These are phyloP conservation scores for Macrochelys suwanniensis DNA, from an alignment of 2,797 vertebrate species.

Conservation along the genomic window DNA sequence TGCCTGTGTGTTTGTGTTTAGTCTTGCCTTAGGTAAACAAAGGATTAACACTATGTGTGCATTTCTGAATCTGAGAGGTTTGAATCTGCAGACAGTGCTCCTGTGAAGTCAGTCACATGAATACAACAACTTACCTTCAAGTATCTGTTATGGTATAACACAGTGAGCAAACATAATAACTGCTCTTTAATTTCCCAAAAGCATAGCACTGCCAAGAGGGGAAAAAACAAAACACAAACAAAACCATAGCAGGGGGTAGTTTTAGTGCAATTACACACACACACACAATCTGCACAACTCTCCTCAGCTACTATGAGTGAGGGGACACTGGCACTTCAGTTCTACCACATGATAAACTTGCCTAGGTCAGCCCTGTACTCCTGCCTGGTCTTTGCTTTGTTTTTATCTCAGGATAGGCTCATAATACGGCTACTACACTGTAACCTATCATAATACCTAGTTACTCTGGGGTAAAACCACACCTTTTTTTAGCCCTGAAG, in stretches of 20 bases:
- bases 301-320: not conserved
- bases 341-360: not conserved
- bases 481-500: not conserved
- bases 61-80: not conserved
- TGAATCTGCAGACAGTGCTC: not conserved
- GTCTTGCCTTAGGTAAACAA: conserved; percentile 68
- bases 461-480: not conserved
- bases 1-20: not conserved
- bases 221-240: not conserved
- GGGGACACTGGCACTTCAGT: not conserved
- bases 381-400: not conserved
- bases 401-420: not conserved
- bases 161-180: conserved; percentile 57
- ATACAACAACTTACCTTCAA: conserved; percentile 42
- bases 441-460: not conserved
- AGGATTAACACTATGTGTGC: not conserved
- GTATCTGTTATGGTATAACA: conserved; percentile 29
- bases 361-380: not conserved
- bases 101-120: conserved; percentile 11
- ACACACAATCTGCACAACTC: conserved; percentile 39
- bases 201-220: not conserved
- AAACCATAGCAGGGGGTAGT: not conserved
- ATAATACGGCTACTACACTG: no score
- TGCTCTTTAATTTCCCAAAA: conserved; percentile 65
- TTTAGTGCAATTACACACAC: conserved; percentile 46